Evolutionary conservation across 2,797 vertebrate species (phyloP).

Genomic region (Harpagifer antarcticus): DNA sequence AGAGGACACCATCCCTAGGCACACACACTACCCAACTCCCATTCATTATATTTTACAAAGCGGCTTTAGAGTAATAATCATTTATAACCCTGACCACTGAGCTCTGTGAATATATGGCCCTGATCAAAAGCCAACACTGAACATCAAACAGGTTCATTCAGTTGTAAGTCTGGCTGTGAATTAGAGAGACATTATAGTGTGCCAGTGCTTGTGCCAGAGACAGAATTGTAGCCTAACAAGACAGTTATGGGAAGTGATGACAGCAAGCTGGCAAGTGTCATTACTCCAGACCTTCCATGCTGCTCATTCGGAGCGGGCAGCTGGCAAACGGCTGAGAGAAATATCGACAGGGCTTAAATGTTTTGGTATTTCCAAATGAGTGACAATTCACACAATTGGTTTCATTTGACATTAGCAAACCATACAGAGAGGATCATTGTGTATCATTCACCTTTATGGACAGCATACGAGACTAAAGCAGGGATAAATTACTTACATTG

Average conservation of each 20-base stretch:
- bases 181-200: conserved; percentile 52
- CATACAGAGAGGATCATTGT: neutral
- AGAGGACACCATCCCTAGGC: conserved; percentile 11
- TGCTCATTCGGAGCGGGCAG: conserved; percentile 35
- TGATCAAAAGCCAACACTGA: conserved; percentile 70
- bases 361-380: conserved; percentile 9
- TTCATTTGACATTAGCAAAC: conserved; percentile 22
- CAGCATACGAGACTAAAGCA: neutral
- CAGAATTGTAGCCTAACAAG: conserved; percentile 60
- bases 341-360: conserved; percentile 37
- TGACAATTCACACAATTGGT: conserved; percentile 8
- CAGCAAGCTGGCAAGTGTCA: conserved; percentile 52
- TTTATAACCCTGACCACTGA: conserved; percentile 57
- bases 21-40: conserved; percentile 38
- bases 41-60: conserved; percentile 60
- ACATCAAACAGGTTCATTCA: conserved; percentile 68
- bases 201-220: conserved; percentile 45
- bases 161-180: conserved; percentile 71
- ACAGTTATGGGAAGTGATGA: conserved; percentile 68
- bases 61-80: conserved; percentile 66
- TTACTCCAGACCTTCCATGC: conserved; percentile 44
- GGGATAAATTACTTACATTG: conserved; percentile 2
- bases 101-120: conserved; percentile 62
- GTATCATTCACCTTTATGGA: conserved; percentile 31
- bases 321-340: conserved; percentile 35